phyloP scores from a whole-genome alignment of 2,888 invertebrate genomes.

The Pandemis corylana region DNA sequence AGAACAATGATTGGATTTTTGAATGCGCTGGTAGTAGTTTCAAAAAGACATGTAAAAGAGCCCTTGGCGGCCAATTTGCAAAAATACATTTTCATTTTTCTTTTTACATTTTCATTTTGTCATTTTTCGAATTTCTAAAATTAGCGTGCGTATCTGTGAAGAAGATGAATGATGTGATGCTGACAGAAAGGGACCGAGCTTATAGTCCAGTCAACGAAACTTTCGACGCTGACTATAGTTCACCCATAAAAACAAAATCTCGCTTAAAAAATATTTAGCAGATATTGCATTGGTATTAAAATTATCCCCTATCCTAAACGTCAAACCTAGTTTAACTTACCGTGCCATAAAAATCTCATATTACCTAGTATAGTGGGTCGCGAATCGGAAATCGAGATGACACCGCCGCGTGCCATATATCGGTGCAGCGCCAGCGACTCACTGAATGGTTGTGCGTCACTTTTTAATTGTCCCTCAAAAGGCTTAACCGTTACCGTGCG shows the following conservation, averaged over 20 bases:
- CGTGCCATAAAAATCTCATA: no score
- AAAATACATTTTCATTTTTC: no score
- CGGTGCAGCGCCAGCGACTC: conserved; percentile 62
- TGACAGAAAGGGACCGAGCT: conserved; percentile 44
- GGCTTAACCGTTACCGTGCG: conserved; percentile 75
- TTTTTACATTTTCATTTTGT: no score
- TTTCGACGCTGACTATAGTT: not conserved
- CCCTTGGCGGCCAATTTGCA: no score
- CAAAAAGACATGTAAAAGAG: no score
- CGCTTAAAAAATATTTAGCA: no score
- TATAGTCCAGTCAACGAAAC: conserved; percentile 24
- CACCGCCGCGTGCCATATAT: conserved; percentile 47
- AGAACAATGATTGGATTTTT: conserved; percentile 34
- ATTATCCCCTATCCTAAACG: no score
- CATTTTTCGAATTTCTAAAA: conserved; percentile 30
- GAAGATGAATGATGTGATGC: conserved; percentile 40
- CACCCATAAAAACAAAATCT: not conserved
- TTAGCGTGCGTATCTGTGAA: conserved; percentile 36
- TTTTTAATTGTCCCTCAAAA: conserved; percentile 73
- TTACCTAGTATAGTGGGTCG: conserved; percentile 21
- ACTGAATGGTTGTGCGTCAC: conserved; percentile 71
- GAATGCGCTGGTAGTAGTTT: no score
- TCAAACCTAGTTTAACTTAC: no score
- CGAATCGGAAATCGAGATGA: conserved; percentile 42
- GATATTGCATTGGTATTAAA: no score